phyloP scores from a whole-genome alignment of 2,113 vertebrate species.

The Semicossyphus pulcher region DNA sequence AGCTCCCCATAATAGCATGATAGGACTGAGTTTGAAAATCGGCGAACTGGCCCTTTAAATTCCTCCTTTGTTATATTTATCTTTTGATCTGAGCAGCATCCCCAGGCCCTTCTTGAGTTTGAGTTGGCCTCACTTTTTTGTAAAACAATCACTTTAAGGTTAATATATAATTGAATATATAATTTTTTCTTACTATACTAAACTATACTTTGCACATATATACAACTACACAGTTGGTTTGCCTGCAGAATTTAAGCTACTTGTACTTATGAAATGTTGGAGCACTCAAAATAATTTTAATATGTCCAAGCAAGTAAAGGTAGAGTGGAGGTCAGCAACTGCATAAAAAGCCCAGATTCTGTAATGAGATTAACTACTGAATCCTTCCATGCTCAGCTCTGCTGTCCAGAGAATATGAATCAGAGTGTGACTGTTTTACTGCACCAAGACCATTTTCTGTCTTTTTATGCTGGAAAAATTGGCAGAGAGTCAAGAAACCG shows the following conservation, averaged over 20 bases:
- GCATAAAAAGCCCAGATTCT: conserved; percentile 34
- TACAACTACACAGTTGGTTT: background rate
- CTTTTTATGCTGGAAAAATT: conserved; percentile 47
- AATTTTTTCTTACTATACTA: no score
- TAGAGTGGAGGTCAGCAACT: conserved; percentile 43
- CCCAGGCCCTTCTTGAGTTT: no score
- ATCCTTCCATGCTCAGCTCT: conserved; percentile 26
- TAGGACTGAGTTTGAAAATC: no score
- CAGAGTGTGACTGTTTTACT: conserved; percentile 65
- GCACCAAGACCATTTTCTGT: conserved; percentile 45
- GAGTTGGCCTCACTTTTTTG: no score
- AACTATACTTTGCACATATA: no score
- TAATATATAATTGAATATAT: no score
- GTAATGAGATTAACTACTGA: conserved; percentile 65
- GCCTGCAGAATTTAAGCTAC: conserved; percentile 15
- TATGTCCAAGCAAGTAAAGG: conserved; percentile 40
- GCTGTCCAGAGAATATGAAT: conserved; percentile 60
- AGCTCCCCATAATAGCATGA: no score
- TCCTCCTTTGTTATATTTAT: no score
- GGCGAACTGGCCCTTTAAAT: no score
- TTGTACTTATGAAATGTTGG: conserved; percentile 33
- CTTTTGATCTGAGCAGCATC: no score
- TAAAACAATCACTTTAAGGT: no score
- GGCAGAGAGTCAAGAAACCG: conserved; percentile 65
- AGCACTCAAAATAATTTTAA: conserved; percentile 58